Conservation (phyloP, 2,797 vertebrate genomes). For the Acipenser ruthenus region DNA sequence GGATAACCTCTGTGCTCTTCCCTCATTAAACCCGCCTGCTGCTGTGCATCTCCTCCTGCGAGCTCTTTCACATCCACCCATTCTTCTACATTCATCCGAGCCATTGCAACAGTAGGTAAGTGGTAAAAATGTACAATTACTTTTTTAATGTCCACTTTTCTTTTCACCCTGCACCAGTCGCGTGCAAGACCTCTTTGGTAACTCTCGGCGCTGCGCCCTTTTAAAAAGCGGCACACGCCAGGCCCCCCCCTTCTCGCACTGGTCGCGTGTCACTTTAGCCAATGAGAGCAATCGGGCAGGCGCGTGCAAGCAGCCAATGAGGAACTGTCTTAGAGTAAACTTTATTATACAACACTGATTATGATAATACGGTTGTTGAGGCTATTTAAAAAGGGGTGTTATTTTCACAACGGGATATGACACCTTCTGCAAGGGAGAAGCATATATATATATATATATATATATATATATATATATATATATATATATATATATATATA, state of each 20-base stretch:
- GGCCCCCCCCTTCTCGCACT: slow-evolving; percentile 74
- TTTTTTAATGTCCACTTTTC: slow-evolving; percentile 13
- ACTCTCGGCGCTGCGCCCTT: slow-evolving; percentile 72
- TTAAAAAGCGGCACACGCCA: slow-evolving; percentile 98
- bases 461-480: no score
- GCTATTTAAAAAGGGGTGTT: slow-evolving; percentile 52
- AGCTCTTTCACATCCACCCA: slow-evolving; percentile 44
- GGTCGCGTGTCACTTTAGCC: slow-evolving; percentile 78
- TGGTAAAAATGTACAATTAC: slow-evolving; percentile 8
- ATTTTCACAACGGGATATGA: slow-evolving; percentile 49
- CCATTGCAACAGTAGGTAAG: slow-evolving; percentile 40
- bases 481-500: no score
- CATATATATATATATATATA: no score
- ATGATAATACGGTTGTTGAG: slow-evolving; percentile 49
- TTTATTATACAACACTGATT: slow-evolving; percentile 40
- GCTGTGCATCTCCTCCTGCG: slow-evolving; percentile 26
- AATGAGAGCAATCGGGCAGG: slow-evolving; percentile 64
- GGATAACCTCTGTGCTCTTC: slow-evolving; percentile 49
- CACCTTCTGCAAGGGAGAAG: slow-evolving; percentile 29
- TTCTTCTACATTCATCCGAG: slow-evolving; percentile 46
- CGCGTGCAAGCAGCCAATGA: slow-evolving; percentile 88
- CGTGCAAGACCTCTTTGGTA: slow-evolving; percentile 78
- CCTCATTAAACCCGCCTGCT: slow-evolving; percentile 36
- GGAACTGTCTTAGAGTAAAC: slow-evolving; percentile 32
- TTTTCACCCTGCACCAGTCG: slow-evolving; percentile 52